Conservation (phyloP, 2,797 vertebrate species). For the Adrianichthys oophorus region DNA sequence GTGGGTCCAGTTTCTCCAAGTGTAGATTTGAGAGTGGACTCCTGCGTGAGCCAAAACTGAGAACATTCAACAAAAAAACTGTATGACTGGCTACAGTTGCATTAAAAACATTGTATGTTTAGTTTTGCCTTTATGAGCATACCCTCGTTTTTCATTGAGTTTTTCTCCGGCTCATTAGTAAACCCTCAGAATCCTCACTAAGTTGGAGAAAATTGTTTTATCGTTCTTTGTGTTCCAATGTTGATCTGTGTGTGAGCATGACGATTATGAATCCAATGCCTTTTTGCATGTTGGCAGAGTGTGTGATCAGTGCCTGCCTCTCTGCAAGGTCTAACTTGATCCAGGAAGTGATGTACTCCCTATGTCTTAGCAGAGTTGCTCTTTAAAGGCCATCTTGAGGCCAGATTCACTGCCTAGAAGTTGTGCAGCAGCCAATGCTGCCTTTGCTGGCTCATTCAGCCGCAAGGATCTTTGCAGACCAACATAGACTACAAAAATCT, state of each 20-base stretch:
- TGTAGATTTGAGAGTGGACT: slow-evolving; percentile 70
- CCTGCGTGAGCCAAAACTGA: slow-evolving; percentile 49
- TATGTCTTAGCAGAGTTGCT: slow-evolving; percentile 51
- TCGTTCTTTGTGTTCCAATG: slow-evolving; percentile 41
- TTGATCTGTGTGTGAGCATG: slow-evolving; percentile 43
- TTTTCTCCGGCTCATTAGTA: slow-evolving; percentile 31
- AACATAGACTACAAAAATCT: slow-evolving; percentile 45
- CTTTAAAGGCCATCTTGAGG: slow-evolving; percentile 64
- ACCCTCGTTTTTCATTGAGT: slow-evolving; percentile 11
- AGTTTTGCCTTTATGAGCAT: slow-evolving; percentile 30
- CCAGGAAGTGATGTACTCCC: slow-evolving; percentile 64
- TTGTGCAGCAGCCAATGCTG: slow-evolving; percentile 35
- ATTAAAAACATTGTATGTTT: no score
- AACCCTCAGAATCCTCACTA: slow-evolving; percentile 50
- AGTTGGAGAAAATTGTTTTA: slow-evolving; percentile 38
- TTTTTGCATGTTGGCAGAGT: slow-evolving; percentile 69
- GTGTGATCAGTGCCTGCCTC: slow-evolving; percentile 49
- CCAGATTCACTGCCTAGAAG: slow-evolving; percentile 38
- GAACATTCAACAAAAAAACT: slow-evolving; percentile 38
- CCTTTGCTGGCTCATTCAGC: slow-evolving; percentile 46
- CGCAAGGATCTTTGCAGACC: slow-evolving; percentile 55
- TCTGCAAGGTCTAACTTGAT: slow-evolving; percentile 49
- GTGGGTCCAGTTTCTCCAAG: slow-evolving; percentile 44
- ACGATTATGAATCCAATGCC: slow-evolving; percentile 54
- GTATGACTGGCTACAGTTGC: slow-evolving; percentile 46